Evolutionary conservation across 1,140 invertebrate genomes (phyloP).

Genomic region (Drosophila tani): DNA sequence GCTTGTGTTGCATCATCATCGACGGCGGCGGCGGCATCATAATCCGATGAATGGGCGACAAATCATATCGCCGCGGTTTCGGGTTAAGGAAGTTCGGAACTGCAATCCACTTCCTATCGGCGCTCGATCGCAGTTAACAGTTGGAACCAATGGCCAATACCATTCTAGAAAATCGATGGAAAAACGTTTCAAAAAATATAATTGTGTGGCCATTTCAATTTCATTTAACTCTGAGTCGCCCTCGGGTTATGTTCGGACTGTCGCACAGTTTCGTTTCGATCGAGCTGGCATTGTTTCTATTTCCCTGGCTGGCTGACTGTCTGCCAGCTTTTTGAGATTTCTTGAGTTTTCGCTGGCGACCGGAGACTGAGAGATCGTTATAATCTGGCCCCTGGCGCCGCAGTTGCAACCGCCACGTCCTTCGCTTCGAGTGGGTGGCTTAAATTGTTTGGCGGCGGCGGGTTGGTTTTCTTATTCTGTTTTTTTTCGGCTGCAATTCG

Average conservation of each 20-base stretch:
- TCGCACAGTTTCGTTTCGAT: constrained; percentile 49
- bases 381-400: constrained; percentile 74
- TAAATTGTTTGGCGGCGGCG: constrained; percentile 42
- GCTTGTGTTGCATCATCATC: constrained; percentile 58
- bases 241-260: constrained; percentile 67
- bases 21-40: constrained; percentile 59
- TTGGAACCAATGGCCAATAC: constrained; percentile 17
- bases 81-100: constrained; percentile 46
- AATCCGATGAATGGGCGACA: constrained; percentile 66
- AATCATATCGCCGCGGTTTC: constrained; percentile 57
- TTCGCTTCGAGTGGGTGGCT: constrained; percentile 75
- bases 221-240: constrained; percentile 72
- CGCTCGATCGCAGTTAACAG: constrained; percentile 27
- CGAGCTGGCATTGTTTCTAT: constrained; percentile 66
- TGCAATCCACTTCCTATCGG: constrained; percentile 47
- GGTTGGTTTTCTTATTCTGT: constrained; percentile 35
- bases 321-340: constrained; percentile 41
- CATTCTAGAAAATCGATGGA: constrained; percentile 48
- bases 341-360: constrained; percentile 17
- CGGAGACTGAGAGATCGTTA: constrained; percentile 73
- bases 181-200: constrained; percentile 57
- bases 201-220: constrained; percentile 79
- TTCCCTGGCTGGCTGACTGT: constrained; percentile 17
- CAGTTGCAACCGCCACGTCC: constrained; percentile 76
- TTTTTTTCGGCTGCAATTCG: constrained; percentile 53